Conservation (phyloP, 2,797 vertebrate species). For the Synaphobranchus kaupii region DNA sequence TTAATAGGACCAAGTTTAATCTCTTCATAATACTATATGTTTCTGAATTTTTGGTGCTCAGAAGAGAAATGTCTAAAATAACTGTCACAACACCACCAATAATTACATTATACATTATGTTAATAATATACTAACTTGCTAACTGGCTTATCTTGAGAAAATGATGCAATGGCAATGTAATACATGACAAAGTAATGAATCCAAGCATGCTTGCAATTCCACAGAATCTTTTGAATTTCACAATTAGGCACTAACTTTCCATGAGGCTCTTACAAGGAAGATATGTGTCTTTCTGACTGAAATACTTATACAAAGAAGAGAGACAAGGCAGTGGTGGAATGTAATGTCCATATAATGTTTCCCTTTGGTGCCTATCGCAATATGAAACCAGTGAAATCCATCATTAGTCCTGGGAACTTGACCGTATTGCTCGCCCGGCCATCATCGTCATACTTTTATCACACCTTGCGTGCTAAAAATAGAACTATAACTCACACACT, state of each 20-base stretch:
- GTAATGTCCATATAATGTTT: background rate
- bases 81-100: background rate
- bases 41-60: background rate
- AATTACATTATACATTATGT: background rate
- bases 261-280: background rate
- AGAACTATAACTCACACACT: constrained; percentile 11
- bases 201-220: background rate
- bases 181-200: background rate
- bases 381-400: background rate
- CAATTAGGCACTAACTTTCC: background rate
- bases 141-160: background rate
- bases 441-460: background rate
- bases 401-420: background rate
- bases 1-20: too few species aligned
- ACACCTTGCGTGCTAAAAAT: constrained; percentile 4
- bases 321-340: background rate
- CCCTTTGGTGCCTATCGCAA: background rate
- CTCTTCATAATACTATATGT: background rate
- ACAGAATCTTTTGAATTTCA: background rate
- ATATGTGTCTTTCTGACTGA: background rate
- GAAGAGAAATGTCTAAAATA: background rate
- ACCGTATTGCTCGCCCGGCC: background rate
- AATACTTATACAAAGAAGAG: background rate
- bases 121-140: background rate
- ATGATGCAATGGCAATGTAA: constrained; percentile 1